A percentile compares a stretch with the other conserved stretches of the same genome.
These are phyloP conservation scores for Brotula barbata DNA, from an alignment of 2,797 vertebrate species.

Conservation along the genomic window DNA sequence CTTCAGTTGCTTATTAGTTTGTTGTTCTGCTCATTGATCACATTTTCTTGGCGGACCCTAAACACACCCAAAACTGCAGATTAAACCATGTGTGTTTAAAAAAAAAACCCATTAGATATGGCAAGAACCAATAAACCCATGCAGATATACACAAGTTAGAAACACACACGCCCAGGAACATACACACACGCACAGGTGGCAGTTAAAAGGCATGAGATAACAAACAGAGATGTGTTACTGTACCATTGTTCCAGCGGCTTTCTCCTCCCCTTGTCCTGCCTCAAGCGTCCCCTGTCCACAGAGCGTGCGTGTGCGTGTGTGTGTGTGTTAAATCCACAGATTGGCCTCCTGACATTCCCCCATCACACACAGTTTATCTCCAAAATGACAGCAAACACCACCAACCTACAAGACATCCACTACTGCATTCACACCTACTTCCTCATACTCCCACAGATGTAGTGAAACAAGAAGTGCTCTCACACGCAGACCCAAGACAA, in stretches of 20 bases:
- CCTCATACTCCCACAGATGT: slow-evolving; percentile 71
- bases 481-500: slow-evolving; percentile 16
- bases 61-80: too few species aligned
- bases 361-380: slow-evolving; percentile 45
- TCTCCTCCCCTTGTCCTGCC: slow-evolving; percentile 30
- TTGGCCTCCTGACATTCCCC: slow-evolving; percentile 46
- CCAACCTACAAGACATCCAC: slow-evolving; percentile 49
- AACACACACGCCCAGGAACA: neutral
- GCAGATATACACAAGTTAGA: neutral
- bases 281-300: slow-evolving; percentile 44
- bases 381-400: slow-evolving; percentile 24
- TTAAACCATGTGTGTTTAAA: too few species aligned
- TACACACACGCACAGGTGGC: too few species aligned
- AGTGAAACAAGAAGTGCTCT: slow-evolving; percentile 69
- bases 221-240: slow-evolving; percentile 46
- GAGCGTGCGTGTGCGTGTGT: slow-evolving; percentile 7
- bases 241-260: slow-evolving; percentile 68
- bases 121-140: too few species aligned
- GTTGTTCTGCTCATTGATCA: too few species aligned
- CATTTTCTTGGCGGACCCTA: too few species aligned
- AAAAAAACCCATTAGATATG: too few species aligned
- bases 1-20: too few species aligned
- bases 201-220: slow-evolving; percentile 3
- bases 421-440: slow-evolving; percentile 68
- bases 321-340: slow-evolving; percentile 52